Evolutionary conservation across 2,888 invertebrate species (phyloP), one percentile per base, ranked within the genome.

Genomic region (Crematogaster levior): DNA sequence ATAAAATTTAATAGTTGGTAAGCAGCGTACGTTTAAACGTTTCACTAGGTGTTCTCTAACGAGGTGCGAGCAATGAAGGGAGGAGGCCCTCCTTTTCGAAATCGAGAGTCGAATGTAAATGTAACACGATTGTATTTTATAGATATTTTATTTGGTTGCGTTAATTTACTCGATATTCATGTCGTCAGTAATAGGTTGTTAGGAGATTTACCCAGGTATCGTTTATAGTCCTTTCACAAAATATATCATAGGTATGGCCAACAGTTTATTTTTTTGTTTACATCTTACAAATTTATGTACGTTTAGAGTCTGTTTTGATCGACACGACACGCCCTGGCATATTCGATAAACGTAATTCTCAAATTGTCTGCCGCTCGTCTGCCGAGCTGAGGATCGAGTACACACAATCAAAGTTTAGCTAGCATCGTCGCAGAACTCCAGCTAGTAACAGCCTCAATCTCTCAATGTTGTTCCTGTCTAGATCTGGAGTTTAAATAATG

Each of bases 401-500:
- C 53, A 56, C 40, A 75, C 37, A 70, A 30, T 83, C 9, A n/a
- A n/a, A n/a, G 2, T 63, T 66, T 74, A 60, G 21, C 46, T 68
- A 70, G 56, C 27, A 65, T 82, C 84, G 75, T 80, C 80, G 65
- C 63, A 74, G 51, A 83, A 81, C 83, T 90, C 89, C 90, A 86
- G 90, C 90, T 92, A 92, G 91, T 85, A 89, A 91, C 93, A 91
- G 93, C 90, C 91, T 90, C 92, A 91, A 93, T 92, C 90, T 90
- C 48, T 92, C 90, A 91, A 91, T 93, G 91, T 93, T 92, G 91
- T 91, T 90, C 91, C 90, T 92, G 92, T 93, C 92, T 92, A 91
- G 92, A 88, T 84, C 82, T 87, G 91, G 93, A 92, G 86, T 86
- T 86, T 81, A 86, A 84, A 75, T 83, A 83, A 85, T 65, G 61